These are phyloP conservation scores for Clarias fuscus DNA, from an alignment of 2,797 vertebrate species.

Conservation along the genomic window DNA sequence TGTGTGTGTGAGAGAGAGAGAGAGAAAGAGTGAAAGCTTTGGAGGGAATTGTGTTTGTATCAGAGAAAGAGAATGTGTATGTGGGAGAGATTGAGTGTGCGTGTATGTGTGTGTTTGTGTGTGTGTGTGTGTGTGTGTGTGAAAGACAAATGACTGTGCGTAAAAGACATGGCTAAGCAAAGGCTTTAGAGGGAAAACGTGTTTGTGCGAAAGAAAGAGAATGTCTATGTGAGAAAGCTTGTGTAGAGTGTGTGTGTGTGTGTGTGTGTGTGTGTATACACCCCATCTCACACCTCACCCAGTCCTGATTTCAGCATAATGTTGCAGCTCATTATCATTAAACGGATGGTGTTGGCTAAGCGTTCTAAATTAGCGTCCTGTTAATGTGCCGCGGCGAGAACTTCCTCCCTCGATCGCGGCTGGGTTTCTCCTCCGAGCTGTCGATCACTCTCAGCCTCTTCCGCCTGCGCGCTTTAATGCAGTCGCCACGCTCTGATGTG, in stretches of 20 bases:
- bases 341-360: conserved; percentile 51
- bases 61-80: neutral
- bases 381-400: conserved; percentile 22
- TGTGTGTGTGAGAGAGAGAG: too few relatives aligned
- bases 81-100: neutral
- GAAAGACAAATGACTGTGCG: neutral
- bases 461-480: conserved; percentile 51
- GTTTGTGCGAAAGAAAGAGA: too few relatives aligned
- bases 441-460: conserved; percentile 50
- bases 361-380: conserved; percentile 41
- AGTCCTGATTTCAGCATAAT: conserved; percentile 52
- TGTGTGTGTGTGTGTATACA: neutral
- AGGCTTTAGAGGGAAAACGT: too few relatives aligned
- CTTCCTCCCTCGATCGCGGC: conserved; percentile 44
- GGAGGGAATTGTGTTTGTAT: neutral
- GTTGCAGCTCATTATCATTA: conserved; percentile 60
- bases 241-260: neutral
- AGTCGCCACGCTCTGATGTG: conserved; percentile 56
- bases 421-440: conserved; percentile 47
- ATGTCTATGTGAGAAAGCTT: neutral
- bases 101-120: neutral
- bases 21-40: neutral
- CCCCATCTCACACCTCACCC: conserved; percentile 27
- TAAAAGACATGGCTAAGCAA: too few relatives aligned
- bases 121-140: neutral